Base-by-base conservation (phyloP, 2,888 invertebrate species). In the Acleris cristana region DNA sequence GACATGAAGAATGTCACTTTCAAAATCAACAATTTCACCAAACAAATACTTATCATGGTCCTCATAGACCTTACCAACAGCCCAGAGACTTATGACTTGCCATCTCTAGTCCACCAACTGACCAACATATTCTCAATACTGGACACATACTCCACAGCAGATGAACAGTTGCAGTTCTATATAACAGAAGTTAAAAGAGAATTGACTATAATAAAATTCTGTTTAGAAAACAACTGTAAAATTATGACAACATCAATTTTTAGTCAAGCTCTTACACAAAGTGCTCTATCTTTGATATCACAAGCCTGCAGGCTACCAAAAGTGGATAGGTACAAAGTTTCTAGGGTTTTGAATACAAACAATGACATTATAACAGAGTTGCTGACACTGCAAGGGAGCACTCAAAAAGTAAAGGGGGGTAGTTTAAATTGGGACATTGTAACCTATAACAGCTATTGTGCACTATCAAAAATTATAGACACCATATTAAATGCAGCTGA, bases 391-490 rank as follows among this genome's bases (percentile, higher is more conserved):
- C 85, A 86, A 74, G 75, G 69, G 54, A 77, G 79, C 51, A 69
- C 70, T 49, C 85, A 79, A 70, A 73, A 58, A 52, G 52, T 45
- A 44, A 73, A 77, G 64, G 81, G 79, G n/a, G 76, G 80, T 53
- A 74, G 69, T 63, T 73, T 82, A 1, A 87, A 86, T 70, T 93
- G 93, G 93, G 92, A 93, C 76, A 83, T 90, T 62, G 86, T 91
- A 63, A 90, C 89, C 1, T 94, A 93, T 71, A 93, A 90, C 70
- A 90, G 92, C 71, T 94, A 92, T 72, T 92, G 93, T 78, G 92
- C 93, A 48, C 86, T 94, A 64, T 87, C 90, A 14, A 92, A 89
- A 73, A 82, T 93, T 54, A 92, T 94, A 69, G 91, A 93, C 71
- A 90, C 89, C 53, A 87, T 94, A 74, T 76, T 92, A 40, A 87